Conservation (phyloP, 2,888 invertebrate species). For the Lymantria monacha region DNA sequence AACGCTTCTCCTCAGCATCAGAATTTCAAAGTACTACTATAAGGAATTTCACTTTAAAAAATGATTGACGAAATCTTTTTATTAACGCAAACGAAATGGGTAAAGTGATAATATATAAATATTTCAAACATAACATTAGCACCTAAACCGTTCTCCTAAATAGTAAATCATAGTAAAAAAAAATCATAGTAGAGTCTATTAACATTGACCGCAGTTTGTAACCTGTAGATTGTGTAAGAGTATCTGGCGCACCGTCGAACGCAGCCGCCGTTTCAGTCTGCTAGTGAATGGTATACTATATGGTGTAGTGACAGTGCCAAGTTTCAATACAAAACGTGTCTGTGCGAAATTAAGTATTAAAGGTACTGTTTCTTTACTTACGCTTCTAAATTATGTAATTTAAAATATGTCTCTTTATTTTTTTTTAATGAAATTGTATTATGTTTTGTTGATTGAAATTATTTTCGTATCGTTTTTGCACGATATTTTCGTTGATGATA, state of each 20-base stretch:
- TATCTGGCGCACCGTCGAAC: constrained; percentile 13
- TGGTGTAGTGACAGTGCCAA: constrained; percentile 34
- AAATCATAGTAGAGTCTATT: constrained; percentile 33
- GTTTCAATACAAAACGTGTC: constrained; percentile 3
- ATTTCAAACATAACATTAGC: neutral
- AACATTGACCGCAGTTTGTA: constrained; percentile 51
- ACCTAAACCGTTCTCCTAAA: constrained; percentile 22
- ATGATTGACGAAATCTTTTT: too few species aligned
- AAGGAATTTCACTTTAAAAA: too few species aligned
- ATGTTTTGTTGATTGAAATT: too few species aligned
- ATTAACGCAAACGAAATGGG: too few species aligned
- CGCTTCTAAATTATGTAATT: neutral
- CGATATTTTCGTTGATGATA: too few species aligned
- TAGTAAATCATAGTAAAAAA: too few species aligned
- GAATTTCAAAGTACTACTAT: too few species aligned
- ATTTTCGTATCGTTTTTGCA: too few species aligned
- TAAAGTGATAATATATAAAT: neutral
- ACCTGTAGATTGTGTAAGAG: constrained; percentile 30
- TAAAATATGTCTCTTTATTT: neutral
- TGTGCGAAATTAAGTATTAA: neutral
- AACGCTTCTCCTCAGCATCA: too few species aligned
- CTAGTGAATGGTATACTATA: constrained; percentile 29
- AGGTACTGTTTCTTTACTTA: neutral
- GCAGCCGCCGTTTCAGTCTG: constrained; percentile 28
- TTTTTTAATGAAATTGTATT: too few species aligned